Evolutionary conservation across 2,113 vertebrate genomes (phyloP), one percentile per base, ranked within the genome.

Genomic region (Mesitornis unicolor): DNA sequence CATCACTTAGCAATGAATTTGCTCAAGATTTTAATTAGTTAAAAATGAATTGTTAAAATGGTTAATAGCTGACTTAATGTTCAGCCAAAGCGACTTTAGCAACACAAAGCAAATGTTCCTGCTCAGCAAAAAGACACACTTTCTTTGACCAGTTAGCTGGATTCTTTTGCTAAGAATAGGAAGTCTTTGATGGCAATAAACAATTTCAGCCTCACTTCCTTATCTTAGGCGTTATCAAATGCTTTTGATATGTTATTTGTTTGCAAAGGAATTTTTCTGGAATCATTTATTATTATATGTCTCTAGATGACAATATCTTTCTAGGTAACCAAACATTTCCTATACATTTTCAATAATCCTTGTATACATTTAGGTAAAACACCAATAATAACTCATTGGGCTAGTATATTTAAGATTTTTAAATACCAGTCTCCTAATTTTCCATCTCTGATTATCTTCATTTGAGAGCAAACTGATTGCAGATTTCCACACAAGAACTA

Each of bases 211-310:
- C 22, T 54, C 59, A 18, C 9, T 76, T 61, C 25, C 6, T 64
- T 47, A 4, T 54, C 12, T n/a, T 77, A 12, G 13, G 7, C 61
- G 42, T 40, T 13, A 26, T 10, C 38, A 33, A 21, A 48, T 24
- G 4, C 7, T 43, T 31, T 61, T 31, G 9, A 17, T 48, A 2
- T n/a, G 12, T 26, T 47, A 21, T 40, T 71, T 83, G 26, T 36
- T 11, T 36, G 24, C 14, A 69, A 48, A 67, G 17, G 29, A 43
- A 10, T 65, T 36, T 79, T 76, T 42, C 26, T 65, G 40, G 22
- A 56, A 29, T 51, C 2, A 1, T 31, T 6, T 68, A 36, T 53
- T 28, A 13, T n/a, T 43, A 5, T 22, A 3, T 2, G 2, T 47
- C 19, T 93, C 36, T 59, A 2, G 40, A 33, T 42, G 16, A 47